These are phyloP conservation scores for Tetheella fluctuosa DNA, from an alignment of 2,888 invertebrate genomes.

Conservation along the genomic window DNA sequence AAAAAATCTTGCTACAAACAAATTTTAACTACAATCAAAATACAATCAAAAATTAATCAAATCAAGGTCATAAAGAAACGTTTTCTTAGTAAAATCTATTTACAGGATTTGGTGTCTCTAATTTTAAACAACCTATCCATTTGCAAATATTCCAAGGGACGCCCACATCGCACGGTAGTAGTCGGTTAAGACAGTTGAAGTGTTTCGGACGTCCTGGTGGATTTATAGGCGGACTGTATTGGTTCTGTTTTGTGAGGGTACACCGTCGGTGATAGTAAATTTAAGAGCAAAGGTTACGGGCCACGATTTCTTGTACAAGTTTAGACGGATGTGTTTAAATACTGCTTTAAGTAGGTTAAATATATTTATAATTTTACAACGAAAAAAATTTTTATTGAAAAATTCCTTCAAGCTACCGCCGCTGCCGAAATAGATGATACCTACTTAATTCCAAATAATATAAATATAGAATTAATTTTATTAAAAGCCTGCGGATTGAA, in stretches of 20 bases:
- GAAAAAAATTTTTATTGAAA: too few species aligned
- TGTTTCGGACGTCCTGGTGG: conserved; percentile 75
- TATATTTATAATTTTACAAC: too few species aligned
- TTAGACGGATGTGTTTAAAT: neutral
- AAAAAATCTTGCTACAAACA: too few species aligned
- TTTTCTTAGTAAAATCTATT: too few species aligned
- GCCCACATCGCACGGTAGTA: conserved; percentile 42
- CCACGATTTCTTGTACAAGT: conserved; percentile 8
- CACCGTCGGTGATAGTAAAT: conserved; percentile 16
- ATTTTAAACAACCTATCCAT: conserved; percentile 25
- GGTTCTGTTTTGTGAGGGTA: conserved; percentile 60
- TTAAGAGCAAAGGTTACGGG: conserved; percentile 9
- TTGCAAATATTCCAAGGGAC: conserved; percentile 15
- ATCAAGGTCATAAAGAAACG: too few species aligned
- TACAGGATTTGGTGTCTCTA: too few species aligned
- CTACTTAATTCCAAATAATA: neutral
- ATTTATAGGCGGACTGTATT: conserved; percentile 79
- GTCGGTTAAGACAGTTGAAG: conserved; percentile 78
- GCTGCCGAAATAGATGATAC: too few species aligned
- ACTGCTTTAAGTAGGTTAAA: neutral
- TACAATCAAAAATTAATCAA: too few species aligned
- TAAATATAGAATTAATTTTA: too few species aligned
- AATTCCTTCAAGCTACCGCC: too few species aligned
- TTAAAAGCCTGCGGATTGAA: too few species aligned
- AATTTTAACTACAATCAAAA: too few species aligned